These are phyloP conservation scores for Harlomillsia oculata DNA, from an alignment of 1,140 invertebrate genomes.

Conservation along the genomic window DNA sequence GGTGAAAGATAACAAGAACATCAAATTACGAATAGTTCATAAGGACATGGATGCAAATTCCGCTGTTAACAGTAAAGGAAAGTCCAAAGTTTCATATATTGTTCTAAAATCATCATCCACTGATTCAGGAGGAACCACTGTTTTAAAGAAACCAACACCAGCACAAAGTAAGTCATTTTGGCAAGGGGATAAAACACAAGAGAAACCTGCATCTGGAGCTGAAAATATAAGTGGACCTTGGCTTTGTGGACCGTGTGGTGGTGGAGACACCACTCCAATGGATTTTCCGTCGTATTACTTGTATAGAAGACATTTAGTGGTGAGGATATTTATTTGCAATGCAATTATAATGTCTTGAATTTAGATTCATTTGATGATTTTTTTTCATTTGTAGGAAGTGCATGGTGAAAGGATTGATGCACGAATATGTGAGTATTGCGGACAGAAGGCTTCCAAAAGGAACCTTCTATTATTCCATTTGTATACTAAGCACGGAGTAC, in stretches of 20 bases:
- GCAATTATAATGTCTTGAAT: no score
- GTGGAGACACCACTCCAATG: constrained; percentile 46
- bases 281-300: constrained; percentile 65
- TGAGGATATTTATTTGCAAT: constrained; percentile 6
- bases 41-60: constrained; percentile 38
- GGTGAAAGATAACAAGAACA: constrained; percentile 74
- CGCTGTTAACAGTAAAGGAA: constrained; percentile 30
- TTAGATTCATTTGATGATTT: background rate
- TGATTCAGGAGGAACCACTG: constrained; percentile 39
- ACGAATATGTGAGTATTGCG: constrained; percentile 72
- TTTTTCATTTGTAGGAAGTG: constrained; percentile 49
- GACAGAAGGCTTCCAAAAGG: constrained; percentile 61
- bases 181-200: constrained; percentile 35
- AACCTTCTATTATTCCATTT: constrained; percentile 69
- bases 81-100: constrained; percentile 45
- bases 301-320: constrained; percentile 61
- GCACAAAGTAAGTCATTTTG: constrained; percentile 30
- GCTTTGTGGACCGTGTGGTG: constrained; percentile 55
- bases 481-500: constrained; percentile 66
- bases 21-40: constrained; percentile 68
- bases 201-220: constrained; percentile 36
- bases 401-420: constrained; percentile 69
- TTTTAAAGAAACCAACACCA: constrained; percentile 24
- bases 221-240: constrained; percentile 49
- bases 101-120: constrained; percentile 43